Conservation (phyloP, 2,797 vertebrate genomes). For the Paguma larvata region DNA sequence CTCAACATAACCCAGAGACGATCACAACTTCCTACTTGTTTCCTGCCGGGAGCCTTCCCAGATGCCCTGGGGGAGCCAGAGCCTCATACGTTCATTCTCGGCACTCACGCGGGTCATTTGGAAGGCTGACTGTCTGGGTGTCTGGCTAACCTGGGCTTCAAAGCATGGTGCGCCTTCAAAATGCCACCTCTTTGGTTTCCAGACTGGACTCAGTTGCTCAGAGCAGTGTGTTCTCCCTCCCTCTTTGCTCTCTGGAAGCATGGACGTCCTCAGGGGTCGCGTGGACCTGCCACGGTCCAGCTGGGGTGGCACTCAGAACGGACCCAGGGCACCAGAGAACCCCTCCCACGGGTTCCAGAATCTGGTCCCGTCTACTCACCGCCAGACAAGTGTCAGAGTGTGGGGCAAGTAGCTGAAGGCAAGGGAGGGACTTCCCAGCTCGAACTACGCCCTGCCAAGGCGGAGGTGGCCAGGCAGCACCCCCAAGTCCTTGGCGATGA, state of each 20-base stretch:
- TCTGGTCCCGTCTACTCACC: neutral
- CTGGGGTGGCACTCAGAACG: neutral
- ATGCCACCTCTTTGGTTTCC: neutral
- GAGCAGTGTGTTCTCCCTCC: too few species aligned
- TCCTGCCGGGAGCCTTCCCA: neutral
- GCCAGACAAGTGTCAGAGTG: neutral
- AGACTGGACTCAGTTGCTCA: neutral
- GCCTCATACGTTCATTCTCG: neutral
- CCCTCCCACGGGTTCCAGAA: neutral
- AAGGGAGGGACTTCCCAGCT: neutral
- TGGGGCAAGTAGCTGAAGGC: neutral
- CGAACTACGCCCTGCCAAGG: neutral
- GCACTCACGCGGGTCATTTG: neutral
- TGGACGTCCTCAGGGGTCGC: fast-evolving
- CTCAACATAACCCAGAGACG: neutral
- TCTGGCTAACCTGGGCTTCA: neutral
- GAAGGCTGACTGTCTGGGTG: neutral
- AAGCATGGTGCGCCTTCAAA: neutral
- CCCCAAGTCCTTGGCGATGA: neutral
- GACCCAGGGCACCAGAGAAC: fast-evolving
- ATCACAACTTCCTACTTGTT: neutral
- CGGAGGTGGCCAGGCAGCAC: too few species aligned
- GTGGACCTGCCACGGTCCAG: too few species aligned
- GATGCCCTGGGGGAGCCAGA: neutral
- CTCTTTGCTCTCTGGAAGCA: neutral